Evolutionary conservation across 2,797 vertebrate species (phyloP), one percentile per base, ranked within the genome.

Genomic region (Oryzias sinensis): DNA sequence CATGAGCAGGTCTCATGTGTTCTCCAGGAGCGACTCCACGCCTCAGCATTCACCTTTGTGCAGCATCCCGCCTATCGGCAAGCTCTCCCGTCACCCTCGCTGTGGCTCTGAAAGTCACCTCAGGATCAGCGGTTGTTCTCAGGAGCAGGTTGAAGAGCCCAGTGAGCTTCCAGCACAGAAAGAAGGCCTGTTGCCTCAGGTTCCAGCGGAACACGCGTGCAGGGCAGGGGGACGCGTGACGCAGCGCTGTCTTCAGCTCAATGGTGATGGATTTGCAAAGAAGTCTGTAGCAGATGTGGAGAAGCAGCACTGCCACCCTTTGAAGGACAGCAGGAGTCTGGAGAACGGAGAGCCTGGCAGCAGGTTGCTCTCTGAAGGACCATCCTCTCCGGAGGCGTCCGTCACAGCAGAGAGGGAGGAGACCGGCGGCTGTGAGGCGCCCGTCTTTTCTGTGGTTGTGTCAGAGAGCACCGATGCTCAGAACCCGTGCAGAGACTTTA

Each of bases 1-100:
- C 51, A 87, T 93, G 79, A 94, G 88, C 89, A 79, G 90, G 77
- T 92, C 93, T 82, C 89, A 71, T 29, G 81, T 93, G 59, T 91
- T 90, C 68, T 68, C 91, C 59, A 22, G 78, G 46, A 83, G 71
- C 4, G 77, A 89, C 67, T 64, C 87, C 13, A 55, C 86, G 25
- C 80, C 88, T 18, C 82, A 60, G 17, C 83, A 74, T 62, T 78
- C 85, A 2, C 74, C 87, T 49, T 62, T 88, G 20, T 88, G 79
- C 33, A 77, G 71, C 4, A 81, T 89, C 29, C 88, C 87, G 0
- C 74, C 91, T 9, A 63, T 92, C 53, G 68, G 83, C 72, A 88
- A 73, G 66, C 81, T 91, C 55, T 83, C 91, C 33, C 71, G 84
- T 17, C 87, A 78, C 56, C 69, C 89, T 46, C 50, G 80, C 1